phyloP scores from a whole-genome alignment of 2,797 vertebrate species.

The Falco columbarius region DNA sequence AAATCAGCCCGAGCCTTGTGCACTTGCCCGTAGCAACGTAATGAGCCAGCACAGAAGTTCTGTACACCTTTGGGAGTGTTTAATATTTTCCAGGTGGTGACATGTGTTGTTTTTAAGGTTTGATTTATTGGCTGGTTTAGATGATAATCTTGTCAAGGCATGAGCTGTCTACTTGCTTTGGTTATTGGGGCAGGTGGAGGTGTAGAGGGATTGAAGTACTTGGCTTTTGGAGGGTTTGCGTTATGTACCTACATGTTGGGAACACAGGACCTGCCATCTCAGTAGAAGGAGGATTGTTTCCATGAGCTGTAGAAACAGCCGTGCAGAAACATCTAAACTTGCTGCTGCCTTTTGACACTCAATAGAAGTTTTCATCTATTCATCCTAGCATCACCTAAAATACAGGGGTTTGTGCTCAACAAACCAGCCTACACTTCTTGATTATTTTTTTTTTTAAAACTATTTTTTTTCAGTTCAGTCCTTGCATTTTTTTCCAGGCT shows the following conservation, averaged over 20 bases:
- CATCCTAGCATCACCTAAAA: not conserved
- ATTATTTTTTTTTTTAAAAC: not conserved
- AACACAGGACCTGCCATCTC: not conserved
- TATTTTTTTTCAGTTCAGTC: not conserved
- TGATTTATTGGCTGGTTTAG: constrained; percentile 15
- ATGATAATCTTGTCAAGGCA: not conserved
- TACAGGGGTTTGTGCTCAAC: not conserved
- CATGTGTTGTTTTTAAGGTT: constrained; percentile 1
- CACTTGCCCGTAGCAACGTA: not conserved
- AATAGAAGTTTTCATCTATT: not conserved
- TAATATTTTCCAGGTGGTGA: not conserved
- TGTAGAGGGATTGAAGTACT: not conserved
- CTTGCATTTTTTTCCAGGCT: not conserved
- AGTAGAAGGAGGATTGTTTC: not conserved
- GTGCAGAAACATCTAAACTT: not conserved
- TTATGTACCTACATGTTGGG: not conserved
- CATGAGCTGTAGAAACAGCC: not conserved
- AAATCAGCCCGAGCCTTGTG: not conserved
- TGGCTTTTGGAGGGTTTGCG: not conserved
- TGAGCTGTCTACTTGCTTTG: not conserved
- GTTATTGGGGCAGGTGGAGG: not conserved
- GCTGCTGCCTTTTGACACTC: not conserved
- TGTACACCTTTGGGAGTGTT: not conserved
- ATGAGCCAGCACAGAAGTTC: not conserved
- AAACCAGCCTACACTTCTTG: not conserved